phyloP scores from a whole-genome alignment of 2,888 invertebrate genomes.

The Raillietiella orientalis region DNA sequence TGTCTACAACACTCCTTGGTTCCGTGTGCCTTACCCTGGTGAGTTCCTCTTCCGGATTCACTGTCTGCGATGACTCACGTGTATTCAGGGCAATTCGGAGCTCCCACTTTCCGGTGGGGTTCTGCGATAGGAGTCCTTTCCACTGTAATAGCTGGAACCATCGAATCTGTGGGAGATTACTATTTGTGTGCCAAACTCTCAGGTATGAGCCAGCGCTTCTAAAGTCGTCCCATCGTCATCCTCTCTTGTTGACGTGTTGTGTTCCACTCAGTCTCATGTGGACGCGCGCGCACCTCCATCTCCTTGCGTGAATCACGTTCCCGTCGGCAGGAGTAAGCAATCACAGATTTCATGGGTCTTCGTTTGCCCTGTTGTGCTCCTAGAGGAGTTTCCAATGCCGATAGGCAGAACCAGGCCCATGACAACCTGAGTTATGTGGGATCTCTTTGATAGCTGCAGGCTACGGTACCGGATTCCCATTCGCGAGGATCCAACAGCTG shows the following conservation, averaged over 20 bases:
- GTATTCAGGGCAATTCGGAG: slow-evolving; percentile 32
- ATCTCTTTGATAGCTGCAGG: too few species aligned
- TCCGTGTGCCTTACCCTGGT: slow-evolving; percentile 45
- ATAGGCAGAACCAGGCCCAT: too few species aligned
- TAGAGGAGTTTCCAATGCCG: neutral
- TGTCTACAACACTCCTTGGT: slow-evolving; percentile 39
- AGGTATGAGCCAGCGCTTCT: slow-evolving; percentile 8
- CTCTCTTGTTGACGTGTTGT: too few species aligned
- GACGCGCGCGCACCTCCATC: too few species aligned
- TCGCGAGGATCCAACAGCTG: too few species aligned
- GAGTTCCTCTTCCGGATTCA: slow-evolving; percentile 8
- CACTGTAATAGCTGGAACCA: slow-evolving; percentile 40
- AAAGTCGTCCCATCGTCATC: too few species aligned
- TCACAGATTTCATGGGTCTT: neutral
- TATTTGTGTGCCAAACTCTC: slow-evolving; percentile 39
- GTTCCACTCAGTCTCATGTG: too few species aligned
- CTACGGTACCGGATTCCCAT: too few species aligned
- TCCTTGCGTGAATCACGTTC: too few species aligned
- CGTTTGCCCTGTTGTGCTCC: neutral
- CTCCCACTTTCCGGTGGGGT: slow-evolving; percentile 28
- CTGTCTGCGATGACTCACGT: too few species aligned
- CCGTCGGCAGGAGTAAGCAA: too few species aligned
- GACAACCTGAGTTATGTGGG: too few species aligned
- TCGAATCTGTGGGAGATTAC: slow-evolving; percentile 60
- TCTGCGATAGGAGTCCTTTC: slow-evolving; percentile 43